Evolutionary conservation across 2,113 vertebrate genomes (phyloP).

Genomic region (Megaceryle maxima): DNA sequence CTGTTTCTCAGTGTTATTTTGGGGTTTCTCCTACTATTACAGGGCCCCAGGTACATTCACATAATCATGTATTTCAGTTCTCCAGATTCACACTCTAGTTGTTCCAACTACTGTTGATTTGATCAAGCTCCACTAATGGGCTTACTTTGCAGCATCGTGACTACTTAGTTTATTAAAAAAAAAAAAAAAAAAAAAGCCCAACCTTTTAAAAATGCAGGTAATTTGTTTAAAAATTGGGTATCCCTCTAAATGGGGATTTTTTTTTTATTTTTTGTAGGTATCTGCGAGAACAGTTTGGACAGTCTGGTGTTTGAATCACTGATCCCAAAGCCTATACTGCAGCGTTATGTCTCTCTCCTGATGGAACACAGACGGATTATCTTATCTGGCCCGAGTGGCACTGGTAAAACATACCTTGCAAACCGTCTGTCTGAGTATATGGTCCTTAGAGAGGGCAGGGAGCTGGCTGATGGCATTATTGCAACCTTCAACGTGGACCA

Average conservation of each 20-base stretch:
- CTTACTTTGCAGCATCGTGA: neutral
- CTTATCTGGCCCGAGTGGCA: constrained; percentile 93
- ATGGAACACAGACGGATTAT: constrained; percentile 92
- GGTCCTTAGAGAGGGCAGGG: constrained; percentile 85
- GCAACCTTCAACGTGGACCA: constrained; percentile 97
- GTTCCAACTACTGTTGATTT: neutral
- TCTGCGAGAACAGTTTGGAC: constrained; percentile 85
- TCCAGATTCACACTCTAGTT: fast-evolving
- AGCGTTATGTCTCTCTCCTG: constrained; percentile 92
- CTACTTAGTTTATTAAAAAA: neutral
- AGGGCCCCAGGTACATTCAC: neutral
- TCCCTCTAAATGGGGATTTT: neutral
- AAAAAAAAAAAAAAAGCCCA: neutral
- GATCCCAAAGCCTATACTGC: constrained; percentile 93
- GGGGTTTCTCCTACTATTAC: neutral
- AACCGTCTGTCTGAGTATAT: constrained; percentile 88
- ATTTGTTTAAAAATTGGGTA: neutral
- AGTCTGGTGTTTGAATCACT: constrained; percentile 91
- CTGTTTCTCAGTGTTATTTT: neutral
- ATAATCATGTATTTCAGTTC: neutral
- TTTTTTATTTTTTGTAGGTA: constrained; percentile 70
- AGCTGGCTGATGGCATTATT: constrained; percentile 82
- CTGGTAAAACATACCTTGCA: constrained; percentile 93
- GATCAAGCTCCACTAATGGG: neutral
- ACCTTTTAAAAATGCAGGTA: neutral